Evolutionary conservation across 2,113 vertebrate genomes (phyloP).

Genomic region (Dasyurus viverrinus): DNA sequence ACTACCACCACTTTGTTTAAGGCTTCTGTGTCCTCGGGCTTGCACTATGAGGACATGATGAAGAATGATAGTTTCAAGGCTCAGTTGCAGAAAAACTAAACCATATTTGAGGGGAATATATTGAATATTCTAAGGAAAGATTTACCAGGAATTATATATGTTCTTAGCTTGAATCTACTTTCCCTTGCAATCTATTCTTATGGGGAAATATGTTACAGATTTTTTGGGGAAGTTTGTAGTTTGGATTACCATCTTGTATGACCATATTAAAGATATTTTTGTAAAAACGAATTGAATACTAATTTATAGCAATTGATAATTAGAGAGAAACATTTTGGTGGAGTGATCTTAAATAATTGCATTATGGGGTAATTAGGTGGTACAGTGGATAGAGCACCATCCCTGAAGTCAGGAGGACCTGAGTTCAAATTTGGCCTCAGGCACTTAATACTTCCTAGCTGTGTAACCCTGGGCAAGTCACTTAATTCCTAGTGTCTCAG

Average conservation of each 20-base stretch:
- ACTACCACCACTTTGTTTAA: not conserved
- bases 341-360: not conserved
- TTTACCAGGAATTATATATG: not conserved
- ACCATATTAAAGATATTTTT: not conserved
- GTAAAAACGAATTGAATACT: not conserved
- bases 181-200: not conserved
- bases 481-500: too few species aligned
- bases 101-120: not conserved
- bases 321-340: not conserved
- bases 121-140: not conserved
- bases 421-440: too few species aligned
- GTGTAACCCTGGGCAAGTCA: too few species aligned
- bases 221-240: too few species aligned
- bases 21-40: not conserved
- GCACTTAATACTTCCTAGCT: too few species aligned
- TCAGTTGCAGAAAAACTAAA: not conserved
- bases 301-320: not conserved
- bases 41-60: not conserved
- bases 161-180: not conserved
- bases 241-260: not conserved
- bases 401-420: too few species aligned
- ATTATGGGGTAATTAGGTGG: not conserved
- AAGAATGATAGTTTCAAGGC: not conserved
- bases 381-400: too few species aligned
- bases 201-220: not conserved